These are phyloP conservation scores for Palythoa grandiflora DNA, from an alignment of 92 coral and sea anemone species.

Conservation along the genomic window DNA sequence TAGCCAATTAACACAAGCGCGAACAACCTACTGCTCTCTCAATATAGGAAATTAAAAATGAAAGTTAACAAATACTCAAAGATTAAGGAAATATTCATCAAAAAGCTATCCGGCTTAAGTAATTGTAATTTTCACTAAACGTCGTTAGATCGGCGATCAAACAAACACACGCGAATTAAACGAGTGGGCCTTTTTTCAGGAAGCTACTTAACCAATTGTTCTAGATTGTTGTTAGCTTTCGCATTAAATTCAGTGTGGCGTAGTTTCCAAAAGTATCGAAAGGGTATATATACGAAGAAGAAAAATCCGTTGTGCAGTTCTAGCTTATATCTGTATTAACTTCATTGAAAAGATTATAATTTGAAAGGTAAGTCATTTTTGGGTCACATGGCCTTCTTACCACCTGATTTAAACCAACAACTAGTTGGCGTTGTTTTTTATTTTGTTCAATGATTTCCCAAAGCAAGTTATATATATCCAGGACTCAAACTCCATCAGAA, in stretches of 20 bases:
- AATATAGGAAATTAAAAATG: constrained; percentile 45
- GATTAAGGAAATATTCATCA: constrained; percentile 35
- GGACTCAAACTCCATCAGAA: no score
- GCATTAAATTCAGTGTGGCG: constrained; percentile 19
- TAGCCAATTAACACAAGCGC: constrained; percentile 20
- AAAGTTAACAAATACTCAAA: constrained; percentile 15
- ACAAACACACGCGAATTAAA: constrained; percentile 36
- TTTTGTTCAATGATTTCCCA: no score
- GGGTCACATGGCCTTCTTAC: no score
- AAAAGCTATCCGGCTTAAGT: constrained; percentile 39
- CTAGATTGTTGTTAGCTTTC: constrained; percentile 11
- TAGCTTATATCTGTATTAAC: neutral
- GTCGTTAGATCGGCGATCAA: neutral
- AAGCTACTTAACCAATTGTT: constrained; percentile 15
- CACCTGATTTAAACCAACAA: no score
- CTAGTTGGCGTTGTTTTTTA: no score
- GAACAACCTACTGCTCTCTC: constrained; percentile 16
- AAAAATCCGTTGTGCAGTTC: neutral
- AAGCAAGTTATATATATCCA: no score
- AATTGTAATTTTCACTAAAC: constrained; percentile 24
- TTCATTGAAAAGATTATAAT: neutral
- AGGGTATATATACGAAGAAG: constrained; percentile 23
- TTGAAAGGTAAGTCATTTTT: neutral
- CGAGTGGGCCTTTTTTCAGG: constrained; percentile 31
- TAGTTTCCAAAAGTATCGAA: neutral